A percentile compares a stretch with the other conserved stretches of the same genome.
Conservation (phyloP, 2,888 invertebrate species). For the Amaurobius ferox region DNA sequence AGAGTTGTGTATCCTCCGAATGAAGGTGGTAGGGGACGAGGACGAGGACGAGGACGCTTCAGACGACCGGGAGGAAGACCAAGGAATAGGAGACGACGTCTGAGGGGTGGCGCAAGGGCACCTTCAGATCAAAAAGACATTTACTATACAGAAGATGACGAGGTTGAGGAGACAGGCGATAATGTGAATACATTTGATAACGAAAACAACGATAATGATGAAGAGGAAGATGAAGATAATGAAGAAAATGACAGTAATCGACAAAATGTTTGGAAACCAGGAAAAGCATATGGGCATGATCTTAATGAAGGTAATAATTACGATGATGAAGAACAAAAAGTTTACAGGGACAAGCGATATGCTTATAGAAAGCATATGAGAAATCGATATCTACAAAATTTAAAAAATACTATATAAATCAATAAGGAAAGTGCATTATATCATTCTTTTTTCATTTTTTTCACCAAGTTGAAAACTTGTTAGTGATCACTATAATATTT, state of each 20-base stretch:
- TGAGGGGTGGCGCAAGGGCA: conserved; percentile 12
- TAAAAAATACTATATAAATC: no score
- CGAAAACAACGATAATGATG: conserved; percentile 23
- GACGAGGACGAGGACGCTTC: not conserved
- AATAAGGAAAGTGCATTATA: no score
- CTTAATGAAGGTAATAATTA: conserved; percentile 48
- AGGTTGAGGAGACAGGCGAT: conserved; percentile 3
- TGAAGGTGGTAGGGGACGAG: conserved; percentile 5
- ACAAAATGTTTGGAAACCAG: conserved; percentile 38
- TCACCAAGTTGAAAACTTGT: no score
- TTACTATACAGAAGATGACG: conserved; percentile 15
- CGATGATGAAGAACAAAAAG: conserved; percentile 15
- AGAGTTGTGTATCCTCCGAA: conserved; percentile 57
- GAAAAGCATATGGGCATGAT: conserved; percentile 55
- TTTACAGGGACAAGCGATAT: conserved; percentile 55
- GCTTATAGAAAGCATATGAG: conserved; percentile 19
- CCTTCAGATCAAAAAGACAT: conserved; percentile 47
- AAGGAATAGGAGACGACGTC: conserved; percentile 22
- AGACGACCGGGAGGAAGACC: not conserved
- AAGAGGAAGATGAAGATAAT: conserved; percentile 37
- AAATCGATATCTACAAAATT: no score
- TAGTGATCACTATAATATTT: no score
- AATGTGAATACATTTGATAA: not conserved
- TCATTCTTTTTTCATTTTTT: no score
- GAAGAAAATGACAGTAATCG: not conserved